These are phyloP conservation scores for Sesamia nonagrioides DNA, from an alignment of 1,140 invertebrate genomes.

Conservation along the genomic window DNA sequence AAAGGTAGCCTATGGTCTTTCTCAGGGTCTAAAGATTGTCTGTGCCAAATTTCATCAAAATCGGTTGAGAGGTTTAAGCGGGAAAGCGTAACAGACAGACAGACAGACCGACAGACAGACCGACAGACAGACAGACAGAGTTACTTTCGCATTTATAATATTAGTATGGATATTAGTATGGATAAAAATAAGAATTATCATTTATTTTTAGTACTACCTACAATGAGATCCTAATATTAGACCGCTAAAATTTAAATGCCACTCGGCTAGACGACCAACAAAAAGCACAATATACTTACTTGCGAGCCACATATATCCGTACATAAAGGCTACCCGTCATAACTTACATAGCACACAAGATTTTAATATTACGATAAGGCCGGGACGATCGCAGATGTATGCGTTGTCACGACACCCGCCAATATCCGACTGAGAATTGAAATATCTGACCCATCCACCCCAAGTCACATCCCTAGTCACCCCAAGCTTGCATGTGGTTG, in stretches of 20 bases:
- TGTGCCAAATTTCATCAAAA: too few species aligned
- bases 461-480: neutral
- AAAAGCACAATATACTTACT: constrained; percentile 29
- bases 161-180: too few species aligned
- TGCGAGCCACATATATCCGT: constrained; percentile 51
- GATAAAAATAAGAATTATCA: neutral
- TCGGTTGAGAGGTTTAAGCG: too few species aligned
- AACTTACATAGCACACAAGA: constrained; percentile 66
- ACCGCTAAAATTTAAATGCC: neutral
- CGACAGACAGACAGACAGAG: too few species aligned
- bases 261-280: neutral
- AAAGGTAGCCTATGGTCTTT: too few species aligned
- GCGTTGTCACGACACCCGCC: constrained; percentile 75
- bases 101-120: too few species aligned
- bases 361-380: constrained; percentile 78
- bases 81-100: too few species aligned
- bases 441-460: constrained; percentile 73
- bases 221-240: neutral
- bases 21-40: too few species aligned
- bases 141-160: too few species aligned
- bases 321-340: constrained; percentile 54
- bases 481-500: neutral
- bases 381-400: constrained; percentile 73
- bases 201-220: too few species aligned
- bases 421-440: constrained; percentile 80